Evolutionary conservation across 2,797 vertebrate genomes (phyloP).

Genomic region (Neostethus bicornis): DNA sequence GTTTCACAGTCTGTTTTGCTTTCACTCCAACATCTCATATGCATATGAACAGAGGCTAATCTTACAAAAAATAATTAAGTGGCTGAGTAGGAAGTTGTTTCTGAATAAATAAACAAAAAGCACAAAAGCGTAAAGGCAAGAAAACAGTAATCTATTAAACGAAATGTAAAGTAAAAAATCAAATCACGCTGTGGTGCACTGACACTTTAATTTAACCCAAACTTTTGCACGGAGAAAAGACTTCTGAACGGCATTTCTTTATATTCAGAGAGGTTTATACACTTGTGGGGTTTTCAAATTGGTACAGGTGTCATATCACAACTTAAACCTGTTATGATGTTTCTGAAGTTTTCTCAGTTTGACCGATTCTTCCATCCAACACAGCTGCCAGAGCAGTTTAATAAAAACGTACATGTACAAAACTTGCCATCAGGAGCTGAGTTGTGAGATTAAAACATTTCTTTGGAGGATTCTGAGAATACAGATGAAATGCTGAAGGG

Average conservation of each 20-base stretch:
- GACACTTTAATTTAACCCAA: neutral
- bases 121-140: too few relatives aligned
- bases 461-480: conserved; percentile 19
- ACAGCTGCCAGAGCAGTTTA: neutral
- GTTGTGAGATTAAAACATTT: conserved; percentile 3
- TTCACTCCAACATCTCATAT: too few relatives aligned
- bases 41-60: too few relatives aligned
- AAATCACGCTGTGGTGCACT: neutral
- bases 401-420: neutral
- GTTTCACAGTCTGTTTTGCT: too few relatives aligned
- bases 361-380: neutral
- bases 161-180: neutral
- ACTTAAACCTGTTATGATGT: neutral
- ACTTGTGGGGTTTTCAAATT: neutral
- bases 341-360: neutral
- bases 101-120: too few relatives aligned
- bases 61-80: too few relatives aligned
- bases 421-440: neutral
- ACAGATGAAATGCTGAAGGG: neutral
- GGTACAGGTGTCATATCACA: neutral
- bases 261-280: neutral
- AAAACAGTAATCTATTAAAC: too few relatives aligned
- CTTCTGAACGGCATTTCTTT: neutral
- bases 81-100: too few relatives aligned
- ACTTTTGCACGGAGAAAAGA: neutral